Conservation (phyloP, 2,797 vertebrate species). For the Oceanodroma leucorhoa region DNA sequence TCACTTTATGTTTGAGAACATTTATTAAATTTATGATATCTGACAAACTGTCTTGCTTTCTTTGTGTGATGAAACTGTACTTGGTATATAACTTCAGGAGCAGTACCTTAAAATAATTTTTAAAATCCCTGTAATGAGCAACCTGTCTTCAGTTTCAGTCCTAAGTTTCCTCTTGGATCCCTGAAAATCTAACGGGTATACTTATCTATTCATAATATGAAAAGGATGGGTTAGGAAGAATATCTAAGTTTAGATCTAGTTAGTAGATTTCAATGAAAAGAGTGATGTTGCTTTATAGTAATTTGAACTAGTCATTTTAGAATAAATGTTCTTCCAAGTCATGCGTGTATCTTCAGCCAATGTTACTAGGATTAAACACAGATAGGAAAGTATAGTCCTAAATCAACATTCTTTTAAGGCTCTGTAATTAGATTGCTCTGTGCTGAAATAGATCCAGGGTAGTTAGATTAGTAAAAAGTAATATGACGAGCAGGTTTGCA, state of each 20-base stretch:
- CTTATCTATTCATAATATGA: not conserved
- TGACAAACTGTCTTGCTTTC: not conserved
- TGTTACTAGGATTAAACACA: not conserved
- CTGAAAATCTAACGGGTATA: not conserved
- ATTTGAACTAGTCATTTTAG: not conserved
- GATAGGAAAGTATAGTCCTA: constrained; percentile 54
- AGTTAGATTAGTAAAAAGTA: constrained; percentile 11
- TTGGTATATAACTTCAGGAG: not conserved
- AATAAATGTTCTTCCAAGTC: constrained; percentile 6
- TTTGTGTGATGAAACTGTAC: not conserved
- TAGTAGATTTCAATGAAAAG: not conserved
- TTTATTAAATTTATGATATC: not conserved
- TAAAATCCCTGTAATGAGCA: not conserved
- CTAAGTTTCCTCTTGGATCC: not conserved
- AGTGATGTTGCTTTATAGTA: not conserved
- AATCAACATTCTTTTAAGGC: constrained; percentile 34
- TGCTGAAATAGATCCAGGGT: not conserved
- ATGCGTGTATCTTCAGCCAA: not conserved
- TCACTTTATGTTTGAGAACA: not conserved
- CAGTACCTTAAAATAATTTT: not conserved
- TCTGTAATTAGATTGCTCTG: not conserved
- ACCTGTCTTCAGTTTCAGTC: not conserved
- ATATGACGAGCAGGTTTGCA: constrained; percentile 11
- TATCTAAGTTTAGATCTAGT: not conserved
- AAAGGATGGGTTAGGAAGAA: not conserved